Base-by-base conservation (phyloP, 2,113 vertebrate species). In the Atlantisia rogersi region DNA sequence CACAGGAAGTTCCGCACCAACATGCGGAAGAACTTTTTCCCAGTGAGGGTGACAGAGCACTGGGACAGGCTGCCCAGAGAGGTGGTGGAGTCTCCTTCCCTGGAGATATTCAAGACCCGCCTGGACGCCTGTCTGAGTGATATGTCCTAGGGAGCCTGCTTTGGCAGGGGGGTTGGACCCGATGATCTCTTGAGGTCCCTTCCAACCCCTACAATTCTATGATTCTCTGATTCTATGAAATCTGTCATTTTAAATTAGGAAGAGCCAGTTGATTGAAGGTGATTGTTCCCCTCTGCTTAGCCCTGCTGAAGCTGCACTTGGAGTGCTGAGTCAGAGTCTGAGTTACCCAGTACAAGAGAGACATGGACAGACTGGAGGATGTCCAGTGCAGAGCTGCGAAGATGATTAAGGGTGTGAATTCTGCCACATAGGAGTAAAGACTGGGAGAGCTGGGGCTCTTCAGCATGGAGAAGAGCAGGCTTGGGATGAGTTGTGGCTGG, bases 341-440 rank as follows among this genome's bases (percentile, higher is more conserved):
- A 67, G 16, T 24, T 82, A 17, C 40, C 6, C 10, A n/a, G 0
- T 39, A 5, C 3, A 4, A 22, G 44, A n/a, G 8, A 32, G 6
- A 20, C 7, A 8, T 22, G 35, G 20, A 22, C 15, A 59, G 19
- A 31, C n/a, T 40, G 44, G 35, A 60, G 5, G 37, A 32, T 81
- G 31, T 80, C 15, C 21, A 68, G 1, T 21, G 44, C 35, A 69
- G 19, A 15, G 32, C 25, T 4, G 1, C 32, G 40, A 60, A 52
- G 15, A 26, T 60, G 6, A 26, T 35, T 42, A 63, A 75, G 50
- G 18, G 18, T 11, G 7, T 63, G 15, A 52, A 42, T 9, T 31
- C 2, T 65, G 10, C 0, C 0, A 15, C 18, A 8, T n/a, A 31
- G 3, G 8, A 84, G 26, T 13, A 15, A 17, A 83, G 16, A 24